These are phyloP conservation scores for Drosophila jambulina DNA, from an alignment of 1,140 invertebrate species.

Conservation along the genomic window DNA sequence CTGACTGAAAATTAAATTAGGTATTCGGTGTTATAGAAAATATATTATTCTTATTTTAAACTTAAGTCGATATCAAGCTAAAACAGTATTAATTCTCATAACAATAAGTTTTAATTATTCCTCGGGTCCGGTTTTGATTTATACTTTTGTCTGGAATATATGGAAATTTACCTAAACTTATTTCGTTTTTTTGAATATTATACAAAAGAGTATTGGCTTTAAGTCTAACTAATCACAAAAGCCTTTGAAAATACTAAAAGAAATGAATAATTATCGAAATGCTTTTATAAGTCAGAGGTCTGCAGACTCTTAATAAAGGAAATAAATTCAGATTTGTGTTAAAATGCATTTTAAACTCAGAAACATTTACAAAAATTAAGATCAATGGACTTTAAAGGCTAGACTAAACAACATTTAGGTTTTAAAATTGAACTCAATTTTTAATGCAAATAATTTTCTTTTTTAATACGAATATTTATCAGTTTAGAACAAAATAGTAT, in stretches of 20 bases:
- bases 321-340: neutral
- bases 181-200: no score
- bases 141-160: neutral
- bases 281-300: neutral
- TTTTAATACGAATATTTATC: no score
- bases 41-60: no score
- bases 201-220: neutral
- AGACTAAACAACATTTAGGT: no score
- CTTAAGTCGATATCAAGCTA: no score
- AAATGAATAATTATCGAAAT: neutral
- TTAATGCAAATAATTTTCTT: no score
- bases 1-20: no score
- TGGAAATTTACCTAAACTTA: neutral
- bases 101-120: neutral
- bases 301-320: neutral
- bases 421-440: no score
- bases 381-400: no score
- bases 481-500: no score
- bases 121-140: neutral
- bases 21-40: no score
- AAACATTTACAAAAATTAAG: neutral
- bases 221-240: neutral
- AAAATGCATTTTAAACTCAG: neutral
- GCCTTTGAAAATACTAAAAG: neutral
- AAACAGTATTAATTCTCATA: neutral